phyloP scores from a whole-genome alignment of 2,797 vertebrate species.

The Enteromius argenteus region DNA sequence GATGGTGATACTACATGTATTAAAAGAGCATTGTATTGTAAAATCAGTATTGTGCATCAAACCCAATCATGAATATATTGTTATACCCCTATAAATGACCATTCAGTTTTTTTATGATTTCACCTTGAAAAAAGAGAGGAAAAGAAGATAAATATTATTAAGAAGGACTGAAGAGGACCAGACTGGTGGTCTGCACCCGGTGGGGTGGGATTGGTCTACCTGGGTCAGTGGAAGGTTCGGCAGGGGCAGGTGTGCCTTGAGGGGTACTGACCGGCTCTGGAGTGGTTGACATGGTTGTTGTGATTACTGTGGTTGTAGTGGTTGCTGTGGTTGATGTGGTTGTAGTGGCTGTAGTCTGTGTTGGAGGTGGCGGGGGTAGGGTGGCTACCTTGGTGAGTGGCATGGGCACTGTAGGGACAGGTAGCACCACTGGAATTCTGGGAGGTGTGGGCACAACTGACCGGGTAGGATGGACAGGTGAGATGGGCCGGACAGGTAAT shows the following conservation, averaged over 20 bases:
- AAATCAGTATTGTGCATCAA: neutral
- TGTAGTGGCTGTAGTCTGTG: constrained; percentile 26
- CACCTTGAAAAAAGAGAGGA: constrained; percentile 17
- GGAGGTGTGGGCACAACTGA: constrained; percentile 36
- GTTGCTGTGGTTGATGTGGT: constrained; percentile 43
- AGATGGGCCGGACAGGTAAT: constrained; percentile 42
- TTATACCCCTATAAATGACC: constrained; percentile 2
- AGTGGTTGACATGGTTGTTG: constrained; percentile 29
- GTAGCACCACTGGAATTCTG: constrained; percentile 43
- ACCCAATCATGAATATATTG: neutral
- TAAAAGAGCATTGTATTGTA: neutral
- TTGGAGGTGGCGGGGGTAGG: constrained; percentile 28
- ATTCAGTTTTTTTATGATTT: neutral
- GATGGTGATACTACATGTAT: neutral
- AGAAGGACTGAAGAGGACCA: neutral
- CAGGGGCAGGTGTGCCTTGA: constrained; percentile 56
- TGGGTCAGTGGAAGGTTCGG: constrained; percentile 60
- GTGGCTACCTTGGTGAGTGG: constrained; percentile 36
- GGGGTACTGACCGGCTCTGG: constrained; percentile 63
- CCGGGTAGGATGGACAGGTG: constrained; percentile 33
- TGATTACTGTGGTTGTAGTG: constrained; percentile 28
- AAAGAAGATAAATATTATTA: neutral
- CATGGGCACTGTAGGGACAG: constrained; percentile 40
- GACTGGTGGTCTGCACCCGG: neutral
- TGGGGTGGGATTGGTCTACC: constrained; percentile 61